These are phyloP conservation scores for Charaxes varanes DNA, from an alignment of 1,140 invertebrate genomes.

Conservation along the genomic window DNA sequence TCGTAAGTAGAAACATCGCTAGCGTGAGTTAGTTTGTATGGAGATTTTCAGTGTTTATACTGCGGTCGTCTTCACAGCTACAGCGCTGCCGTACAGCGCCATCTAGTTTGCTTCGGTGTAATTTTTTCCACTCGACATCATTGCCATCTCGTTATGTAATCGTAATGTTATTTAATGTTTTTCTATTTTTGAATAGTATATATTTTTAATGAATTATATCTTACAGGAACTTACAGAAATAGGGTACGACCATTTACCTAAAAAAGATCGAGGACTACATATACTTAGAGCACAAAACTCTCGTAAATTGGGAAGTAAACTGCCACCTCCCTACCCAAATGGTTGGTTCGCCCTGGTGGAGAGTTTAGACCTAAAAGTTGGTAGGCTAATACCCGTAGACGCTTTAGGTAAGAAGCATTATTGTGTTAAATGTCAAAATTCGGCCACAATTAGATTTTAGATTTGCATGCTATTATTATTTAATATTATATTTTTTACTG, in stretches of 20 bases:
- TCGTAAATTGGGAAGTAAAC: constrained; percentile 74
- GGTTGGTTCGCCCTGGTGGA: constrained; percentile 91
- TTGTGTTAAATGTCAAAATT: too few relatives aligned
- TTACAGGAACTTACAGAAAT: constrained; percentile 51
- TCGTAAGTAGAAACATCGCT: too few relatives aligned
- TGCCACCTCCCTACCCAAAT: constrained; percentile 91
- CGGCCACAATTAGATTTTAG: too few relatives aligned
- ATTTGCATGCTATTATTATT: too few relatives aligned
- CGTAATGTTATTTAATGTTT: background rate
- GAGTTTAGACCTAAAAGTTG: constrained; percentile 77
- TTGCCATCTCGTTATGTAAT: background rate
- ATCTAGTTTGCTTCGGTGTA: too few relatives aligned
- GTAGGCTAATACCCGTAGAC: constrained; percentile 78
- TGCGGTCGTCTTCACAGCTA: too few relatives aligned
- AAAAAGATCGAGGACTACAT: constrained; percentile 73
- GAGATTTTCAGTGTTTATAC: too few relatives aligned
- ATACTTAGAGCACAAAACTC: constrained; percentile 48
- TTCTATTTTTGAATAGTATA: background rate
- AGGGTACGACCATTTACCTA: constrained; percentile 71
- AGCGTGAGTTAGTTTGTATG: too few relatives aligned
- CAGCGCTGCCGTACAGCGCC: too few relatives aligned
- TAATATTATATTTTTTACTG: too few relatives aligned
- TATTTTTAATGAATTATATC: too few relatives aligned
- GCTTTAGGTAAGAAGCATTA: constrained; percentile 80
- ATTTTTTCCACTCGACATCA: background rate